Percentiles rank a stretch among this genome's conserved stretches.
Conservation (phyloP, 2,113 vertebrate species). For the Eudyptes chrysolophus region DNA sequence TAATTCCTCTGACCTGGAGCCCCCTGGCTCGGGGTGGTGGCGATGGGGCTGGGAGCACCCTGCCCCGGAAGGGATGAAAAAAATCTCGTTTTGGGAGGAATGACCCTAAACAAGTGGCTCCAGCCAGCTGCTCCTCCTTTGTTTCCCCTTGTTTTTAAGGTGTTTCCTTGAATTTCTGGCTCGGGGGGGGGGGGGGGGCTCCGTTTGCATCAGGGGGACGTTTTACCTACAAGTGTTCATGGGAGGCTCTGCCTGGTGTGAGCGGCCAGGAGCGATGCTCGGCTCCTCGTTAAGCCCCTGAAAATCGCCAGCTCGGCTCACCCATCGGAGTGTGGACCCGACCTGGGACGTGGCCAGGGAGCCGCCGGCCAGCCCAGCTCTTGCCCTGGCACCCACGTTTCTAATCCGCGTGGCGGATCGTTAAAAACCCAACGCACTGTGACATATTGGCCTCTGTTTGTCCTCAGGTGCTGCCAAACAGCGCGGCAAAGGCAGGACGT, state of each 20-base stretch:
- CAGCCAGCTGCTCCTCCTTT: neutral
- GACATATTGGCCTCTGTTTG: neutral
- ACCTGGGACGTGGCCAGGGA: too few relatives aligned
- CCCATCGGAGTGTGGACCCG: rapidly evolving
- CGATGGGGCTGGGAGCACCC: neutral
- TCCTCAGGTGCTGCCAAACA: neutral
- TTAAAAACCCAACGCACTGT: neutral
- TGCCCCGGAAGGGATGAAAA: neutral
- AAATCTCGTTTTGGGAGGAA: neutral
- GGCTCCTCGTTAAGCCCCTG: too few relatives aligned
- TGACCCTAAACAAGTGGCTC: neutral
- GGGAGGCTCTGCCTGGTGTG: neutral
- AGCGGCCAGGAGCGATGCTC: neutral
- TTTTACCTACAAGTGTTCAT: rapidly evolving
- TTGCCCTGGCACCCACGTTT: neutral
- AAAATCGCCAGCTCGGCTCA: neutral
- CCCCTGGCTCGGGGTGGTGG: neutral
- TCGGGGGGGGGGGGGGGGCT: too few relatives aligned
- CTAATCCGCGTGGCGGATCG: rapidly evolving
- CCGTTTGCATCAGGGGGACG: rapidly evolving
- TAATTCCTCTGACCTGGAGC: neutral
- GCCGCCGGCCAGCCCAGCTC: neutral
- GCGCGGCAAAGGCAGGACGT: neutral
- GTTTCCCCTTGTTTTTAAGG: neutral
- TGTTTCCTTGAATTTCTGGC: neutral